Conservation (phyloP, 2,113 vertebrate species). For the Phasianus colchicus region DNA sequence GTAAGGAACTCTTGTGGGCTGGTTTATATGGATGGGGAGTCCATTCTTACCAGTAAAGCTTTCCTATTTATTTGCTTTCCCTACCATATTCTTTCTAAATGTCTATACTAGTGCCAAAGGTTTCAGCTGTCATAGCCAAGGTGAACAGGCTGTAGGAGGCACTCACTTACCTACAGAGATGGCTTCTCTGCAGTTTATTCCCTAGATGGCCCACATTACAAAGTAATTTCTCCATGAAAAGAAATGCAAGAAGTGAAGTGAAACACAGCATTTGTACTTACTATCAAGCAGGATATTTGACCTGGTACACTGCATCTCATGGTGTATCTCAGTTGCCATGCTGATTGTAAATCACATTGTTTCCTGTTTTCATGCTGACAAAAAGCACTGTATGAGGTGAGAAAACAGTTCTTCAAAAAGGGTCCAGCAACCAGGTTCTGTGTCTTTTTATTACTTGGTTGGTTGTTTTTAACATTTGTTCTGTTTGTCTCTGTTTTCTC, state of each 20-base stretch:
- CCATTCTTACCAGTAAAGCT: neutral
- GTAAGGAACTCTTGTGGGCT: slow-evolving; percentile 70
- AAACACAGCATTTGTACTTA: neutral
- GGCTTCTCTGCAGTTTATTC: neutral
- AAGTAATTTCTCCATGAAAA: neutral
- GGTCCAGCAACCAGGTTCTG: neutral
- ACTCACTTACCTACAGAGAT: neutral
- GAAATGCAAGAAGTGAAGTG: neutral
- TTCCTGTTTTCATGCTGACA: neutral
- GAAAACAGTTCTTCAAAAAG: neutral
- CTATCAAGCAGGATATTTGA: neutral
- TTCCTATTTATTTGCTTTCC: neutral
- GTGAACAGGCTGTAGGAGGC: neutral
- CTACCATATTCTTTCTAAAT: neutral
- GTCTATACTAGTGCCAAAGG: accelerated
- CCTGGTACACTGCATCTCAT: neutral
- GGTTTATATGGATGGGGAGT: neutral
- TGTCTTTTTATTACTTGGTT: neutral
- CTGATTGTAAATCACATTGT: neutral
- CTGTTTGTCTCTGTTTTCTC: neutral
- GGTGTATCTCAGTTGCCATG: neutral
- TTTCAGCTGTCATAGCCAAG: neutral
- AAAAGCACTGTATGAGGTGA: neutral
- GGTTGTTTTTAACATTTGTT: neutral
- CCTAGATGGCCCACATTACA: neutral